phyloP scores from a whole-genome alignment of 2,888 invertebrate species.

The Oxyscelio sp. region DNA sequence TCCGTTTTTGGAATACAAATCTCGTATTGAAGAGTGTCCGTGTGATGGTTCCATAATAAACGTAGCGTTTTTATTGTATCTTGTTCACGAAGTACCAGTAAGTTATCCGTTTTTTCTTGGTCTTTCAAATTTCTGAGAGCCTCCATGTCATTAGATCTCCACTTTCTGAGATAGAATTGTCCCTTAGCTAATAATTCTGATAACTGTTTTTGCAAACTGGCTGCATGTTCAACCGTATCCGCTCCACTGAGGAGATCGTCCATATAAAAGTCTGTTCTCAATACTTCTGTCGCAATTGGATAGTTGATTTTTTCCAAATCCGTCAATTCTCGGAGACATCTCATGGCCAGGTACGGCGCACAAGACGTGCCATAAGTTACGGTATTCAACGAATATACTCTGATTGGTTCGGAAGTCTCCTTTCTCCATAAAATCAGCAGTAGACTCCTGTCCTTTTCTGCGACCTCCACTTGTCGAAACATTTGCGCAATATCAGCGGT shows the following conservation, averaged over 20 bases:
- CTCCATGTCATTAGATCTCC: slow-evolving; percentile 28
- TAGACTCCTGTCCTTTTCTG: too few species aligned
- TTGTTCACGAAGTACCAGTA: slow-evolving; percentile 39
- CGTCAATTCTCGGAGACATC: slow-evolving; percentile 5
- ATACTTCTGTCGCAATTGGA: neutral
- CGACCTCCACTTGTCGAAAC: too few species aligned
- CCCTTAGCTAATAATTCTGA: slow-evolving; percentile 6
- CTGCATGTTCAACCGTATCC: slow-evolving; percentile 62
- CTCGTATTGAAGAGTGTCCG: slow-evolving; percentile 49
- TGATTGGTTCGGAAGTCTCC: too few species aligned
- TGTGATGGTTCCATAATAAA: slow-evolving; percentile 54
- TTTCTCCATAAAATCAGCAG: too few species aligned
- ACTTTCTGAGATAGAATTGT: slow-evolving; percentile 51
- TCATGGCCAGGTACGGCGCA: too few species aligned
- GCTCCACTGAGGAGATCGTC: slow-evolving; percentile 13
- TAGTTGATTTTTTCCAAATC: neutral
- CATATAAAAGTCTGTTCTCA: slow-evolving; percentile 77
- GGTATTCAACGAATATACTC: neutral
- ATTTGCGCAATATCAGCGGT: too few species aligned
- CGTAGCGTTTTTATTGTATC: slow-evolving; percentile 57
- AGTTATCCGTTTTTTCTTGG: slow-evolving; percentile 3
- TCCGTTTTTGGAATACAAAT: slow-evolving; percentile 3
- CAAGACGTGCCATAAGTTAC: too few species aligned
- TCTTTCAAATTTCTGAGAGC: neutral
- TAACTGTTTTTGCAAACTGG: slow-evolving; percentile 25